Base-by-base conservation (phyloP, 2,113 vertebrate species). In the Crotalus tigris region DNA sequence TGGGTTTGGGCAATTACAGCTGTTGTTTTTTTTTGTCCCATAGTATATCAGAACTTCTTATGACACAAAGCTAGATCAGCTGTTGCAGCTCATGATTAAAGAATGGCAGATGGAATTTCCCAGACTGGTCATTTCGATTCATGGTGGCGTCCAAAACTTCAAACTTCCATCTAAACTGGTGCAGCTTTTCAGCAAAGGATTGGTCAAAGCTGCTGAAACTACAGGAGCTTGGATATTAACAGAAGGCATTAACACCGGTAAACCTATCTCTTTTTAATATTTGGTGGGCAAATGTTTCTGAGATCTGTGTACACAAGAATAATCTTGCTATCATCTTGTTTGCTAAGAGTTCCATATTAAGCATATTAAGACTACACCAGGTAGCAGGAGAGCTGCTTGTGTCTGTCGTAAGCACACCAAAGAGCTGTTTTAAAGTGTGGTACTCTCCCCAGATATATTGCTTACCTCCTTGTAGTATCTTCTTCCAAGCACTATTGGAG, bases 61-160 rank as follows among this genome's bases (percentile, higher is more conserved):
- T 55, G 98, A 99, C 89, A 98, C 98, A 33, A 98, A 93, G 91
- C 87, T 98, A 86, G 99, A 99, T 92, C 97, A 97, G 19, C 93
- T 99, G 26, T 96, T 99, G 93, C 98, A 99, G 61, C 96, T 99
- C 95, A 99, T 99, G 99, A 94, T 99, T 94, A 98, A 97, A 95
- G 99, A 99, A 95, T 99, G 99, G 99, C 99, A 99, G 95, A 99
- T 99, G 98, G 99, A 99, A 61, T 96, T 98, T 93, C 99, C 99
- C 87, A 99, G 99, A 96, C 97, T 99, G 15, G 97, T 99, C 17
- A 98, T 99, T 89, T 99, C 98, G 1, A 98, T 99, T 94, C 98
- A 99, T 4, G 99, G 99, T 46, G 99, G 99, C 5, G 97, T 97
- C 51, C 98, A 99, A 88, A 98, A 99, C 96, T 99, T 99, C 96